Conservation (phyloP, 2,113 vertebrate genomes). For the Charadrius vociferus region DNA sequence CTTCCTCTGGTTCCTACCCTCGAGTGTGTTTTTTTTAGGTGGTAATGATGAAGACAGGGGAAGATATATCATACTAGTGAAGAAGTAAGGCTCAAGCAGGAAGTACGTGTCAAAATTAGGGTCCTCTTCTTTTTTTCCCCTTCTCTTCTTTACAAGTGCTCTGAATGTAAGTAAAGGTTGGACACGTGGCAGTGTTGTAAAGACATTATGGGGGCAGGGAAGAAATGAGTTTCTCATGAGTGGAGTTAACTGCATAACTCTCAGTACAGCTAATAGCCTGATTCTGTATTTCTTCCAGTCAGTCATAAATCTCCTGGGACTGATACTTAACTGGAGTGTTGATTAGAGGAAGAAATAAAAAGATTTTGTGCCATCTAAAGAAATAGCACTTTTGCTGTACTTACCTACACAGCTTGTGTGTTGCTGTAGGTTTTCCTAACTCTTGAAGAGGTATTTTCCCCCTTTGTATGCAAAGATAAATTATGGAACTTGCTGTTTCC, state of each 20-base stretch:
- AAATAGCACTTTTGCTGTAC: neutral
- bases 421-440: neutral
- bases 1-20: neutral
- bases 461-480: neutral
- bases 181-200: neutral
- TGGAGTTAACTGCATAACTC: neutral
- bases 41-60: neutral
- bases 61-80: neutral
- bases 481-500: neutral
- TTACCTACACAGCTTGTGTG: too few species aligned
- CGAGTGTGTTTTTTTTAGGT: neutral
- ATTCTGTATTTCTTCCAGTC: neutral
- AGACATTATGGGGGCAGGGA: neutral
- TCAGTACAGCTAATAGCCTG: neutral
- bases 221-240: neutral
- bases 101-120: neutral
- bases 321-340: neutral
- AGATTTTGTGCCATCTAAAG: neutral
- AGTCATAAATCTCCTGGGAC: neutral
- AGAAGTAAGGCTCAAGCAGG: neutral
- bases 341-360: neutral
- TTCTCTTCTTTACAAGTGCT: neutral
- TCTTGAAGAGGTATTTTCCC: neutral
- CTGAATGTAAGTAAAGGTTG: neutral
- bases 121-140: neutral